These are phyloP conservation scores for Todiramphus chloris DNA, from an alignment of 2,113 vertebrate genomes.

Conservation along the genomic window DNA sequence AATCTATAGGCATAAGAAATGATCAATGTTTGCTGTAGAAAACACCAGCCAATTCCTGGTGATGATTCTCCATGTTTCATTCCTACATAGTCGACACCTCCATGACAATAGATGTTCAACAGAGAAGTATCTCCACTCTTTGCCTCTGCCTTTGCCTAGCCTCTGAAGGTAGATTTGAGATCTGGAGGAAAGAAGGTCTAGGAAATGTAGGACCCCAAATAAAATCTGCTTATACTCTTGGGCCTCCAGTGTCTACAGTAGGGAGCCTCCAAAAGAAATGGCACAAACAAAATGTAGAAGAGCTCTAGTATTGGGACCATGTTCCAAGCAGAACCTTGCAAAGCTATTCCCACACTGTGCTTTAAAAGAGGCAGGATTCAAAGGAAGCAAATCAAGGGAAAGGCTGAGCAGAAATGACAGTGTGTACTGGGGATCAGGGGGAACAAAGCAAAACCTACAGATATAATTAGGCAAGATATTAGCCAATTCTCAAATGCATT, in stretches of 20 bases:
- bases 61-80: not conserved
- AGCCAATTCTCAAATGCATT: not conserved
- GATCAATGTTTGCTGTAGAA: not conserved
- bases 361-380: not conserved
- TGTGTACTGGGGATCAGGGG: not conserved
- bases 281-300: fast-evolving
- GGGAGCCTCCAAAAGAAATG: not conserved
- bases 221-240: not conserved
- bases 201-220: not conserved
- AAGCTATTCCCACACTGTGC: not conserved
- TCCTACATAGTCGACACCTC: not conserved
- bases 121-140: not conserved
- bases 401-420: not conserved
- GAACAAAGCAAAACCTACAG: not conserved
- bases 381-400: not conserved
- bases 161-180: not conserved
- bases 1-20: not conserved
- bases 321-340: not conserved
- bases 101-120: not conserved
- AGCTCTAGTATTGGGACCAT: not conserved
- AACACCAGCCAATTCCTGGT: not conserved
- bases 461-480: not conserved
- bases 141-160: not conserved
- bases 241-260: not conserved
- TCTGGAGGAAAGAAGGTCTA: not conserved